phyloP scores from a whole-genome alignment of 2,888 invertebrate genomes.

The Pristionchus japonicus region DNA sequence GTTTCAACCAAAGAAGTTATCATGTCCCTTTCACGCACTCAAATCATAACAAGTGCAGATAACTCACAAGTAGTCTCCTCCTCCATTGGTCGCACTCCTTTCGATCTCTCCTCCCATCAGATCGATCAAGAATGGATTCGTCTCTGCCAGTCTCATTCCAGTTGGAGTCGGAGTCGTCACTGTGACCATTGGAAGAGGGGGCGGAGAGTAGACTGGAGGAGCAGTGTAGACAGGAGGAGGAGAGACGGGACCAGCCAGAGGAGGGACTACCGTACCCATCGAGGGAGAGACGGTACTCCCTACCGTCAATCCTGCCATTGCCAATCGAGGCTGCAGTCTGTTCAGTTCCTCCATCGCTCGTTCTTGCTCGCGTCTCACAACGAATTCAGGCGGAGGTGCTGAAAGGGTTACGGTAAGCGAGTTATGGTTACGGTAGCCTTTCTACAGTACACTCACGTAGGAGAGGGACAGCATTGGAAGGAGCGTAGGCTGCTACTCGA shows the following conservation, averaged over 20 bases:
- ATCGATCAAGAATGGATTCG: conserved; percentile 45
- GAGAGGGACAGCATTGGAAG: conserved; percentile 6
- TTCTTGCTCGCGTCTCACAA: conserved; percentile 8
- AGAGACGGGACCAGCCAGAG: background rate
- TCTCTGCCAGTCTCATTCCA: background rate
- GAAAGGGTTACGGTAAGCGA: conserved; percentile 4
- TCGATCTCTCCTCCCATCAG: conserved; percentile 18
- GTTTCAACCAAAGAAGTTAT: background rate
- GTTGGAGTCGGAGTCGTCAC: background rate
- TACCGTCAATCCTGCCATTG: background rate
- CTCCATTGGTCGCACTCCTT: background rate
- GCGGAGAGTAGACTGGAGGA: background rate
- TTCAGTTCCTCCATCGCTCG: conserved; percentile 3
- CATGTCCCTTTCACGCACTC: background rate
- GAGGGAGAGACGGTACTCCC: background rate
- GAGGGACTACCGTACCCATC: background rate
- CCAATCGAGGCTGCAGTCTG: conserved; percentile 28
- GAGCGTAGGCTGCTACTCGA: background rate
- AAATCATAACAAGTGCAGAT: background rate
- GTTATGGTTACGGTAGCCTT: background rate
- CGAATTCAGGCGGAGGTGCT: conserved; percentile 31
- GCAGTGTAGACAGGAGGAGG: background rate
- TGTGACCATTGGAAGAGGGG: background rate
- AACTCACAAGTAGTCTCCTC: background rate
- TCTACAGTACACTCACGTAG: conserved; percentile 38